Percentiles rank a stretch among this genome's conserved stretches.
phyloP scores from a whole-genome alignment of 2,113 vertebrate genomes.

The Phoenicopterus ruber region DNA sequence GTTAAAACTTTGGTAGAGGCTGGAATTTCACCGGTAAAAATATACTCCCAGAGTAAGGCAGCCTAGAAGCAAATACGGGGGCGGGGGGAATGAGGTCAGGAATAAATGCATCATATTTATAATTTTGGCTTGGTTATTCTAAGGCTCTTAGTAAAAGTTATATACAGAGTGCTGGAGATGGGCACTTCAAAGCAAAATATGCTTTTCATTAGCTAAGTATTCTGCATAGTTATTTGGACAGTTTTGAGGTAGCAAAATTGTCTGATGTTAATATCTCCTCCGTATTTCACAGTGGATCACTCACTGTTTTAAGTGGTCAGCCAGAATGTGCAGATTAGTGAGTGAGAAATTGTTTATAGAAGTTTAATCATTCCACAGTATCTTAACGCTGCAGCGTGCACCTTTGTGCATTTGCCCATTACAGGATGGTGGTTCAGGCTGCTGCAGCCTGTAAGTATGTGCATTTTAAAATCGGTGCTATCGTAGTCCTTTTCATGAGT shows the following conservation, averaged over 20 bases:
- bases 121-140: background rate
- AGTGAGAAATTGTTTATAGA: background rate
- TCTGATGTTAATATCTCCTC: background rate
- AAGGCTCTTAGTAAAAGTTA: background rate
- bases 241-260: background rate
- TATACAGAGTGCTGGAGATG: background rate
- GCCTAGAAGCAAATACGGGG: background rate
- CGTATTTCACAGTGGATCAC: background rate
- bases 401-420: background rate
- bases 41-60: background rate
- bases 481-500: background rate
- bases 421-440: background rate
- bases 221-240: background rate
- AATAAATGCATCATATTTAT: background rate
- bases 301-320: background rate
- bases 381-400: background rate
- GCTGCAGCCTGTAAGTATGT: background rate
- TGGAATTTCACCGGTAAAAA: background rate
- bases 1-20: background rate
- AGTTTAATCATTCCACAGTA: background rate
- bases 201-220: background rate
- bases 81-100: background rate
- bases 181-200: background rate
- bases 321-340: background rate
- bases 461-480: accelerated